phyloP scores from a whole-genome alignment of 2,113 vertebrate genomes.

The Menura novaehollandiae region DNA sequence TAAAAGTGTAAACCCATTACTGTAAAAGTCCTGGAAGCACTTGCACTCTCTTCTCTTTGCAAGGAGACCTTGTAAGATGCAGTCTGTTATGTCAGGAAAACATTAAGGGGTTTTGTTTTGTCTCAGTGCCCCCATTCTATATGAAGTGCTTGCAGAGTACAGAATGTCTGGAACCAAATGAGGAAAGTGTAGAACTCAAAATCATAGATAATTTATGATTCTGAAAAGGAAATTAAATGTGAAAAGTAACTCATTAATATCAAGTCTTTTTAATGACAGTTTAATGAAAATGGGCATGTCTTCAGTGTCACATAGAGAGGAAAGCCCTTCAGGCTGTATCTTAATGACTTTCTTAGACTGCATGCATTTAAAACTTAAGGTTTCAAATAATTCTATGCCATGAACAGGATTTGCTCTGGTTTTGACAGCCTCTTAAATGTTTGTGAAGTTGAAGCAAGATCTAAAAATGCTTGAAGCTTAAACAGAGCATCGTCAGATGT shows the following conservation, averaged over 20 bases:
- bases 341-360: neutral
- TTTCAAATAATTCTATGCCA: neutral
- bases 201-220: neutral
- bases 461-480: neutral
- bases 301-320: neutral
- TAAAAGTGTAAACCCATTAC: neutral
- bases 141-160: neutral
- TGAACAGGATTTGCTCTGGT: neutral
- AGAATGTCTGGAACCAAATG: neutral
- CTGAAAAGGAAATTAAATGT: conserved; percentile 8
- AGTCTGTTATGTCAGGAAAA: neutral
- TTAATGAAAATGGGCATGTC: conserved; percentile 12
- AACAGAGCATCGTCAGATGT: neutral
- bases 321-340: neutral
- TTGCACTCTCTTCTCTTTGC: neutral
- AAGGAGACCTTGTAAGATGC: neutral
- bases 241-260: conserved; percentile 4
- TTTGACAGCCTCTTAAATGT: neutral
- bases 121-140: neutral
- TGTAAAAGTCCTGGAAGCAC: neutral
- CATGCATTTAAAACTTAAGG: neutral
- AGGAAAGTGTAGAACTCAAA: neutral
- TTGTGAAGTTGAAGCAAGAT: neutral
- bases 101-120: neutral
- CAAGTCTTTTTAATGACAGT: neutral